Base-by-base conservation (phyloP, 2,113 vertebrate genomes). In the Gadus macrocephalus region DNA sequence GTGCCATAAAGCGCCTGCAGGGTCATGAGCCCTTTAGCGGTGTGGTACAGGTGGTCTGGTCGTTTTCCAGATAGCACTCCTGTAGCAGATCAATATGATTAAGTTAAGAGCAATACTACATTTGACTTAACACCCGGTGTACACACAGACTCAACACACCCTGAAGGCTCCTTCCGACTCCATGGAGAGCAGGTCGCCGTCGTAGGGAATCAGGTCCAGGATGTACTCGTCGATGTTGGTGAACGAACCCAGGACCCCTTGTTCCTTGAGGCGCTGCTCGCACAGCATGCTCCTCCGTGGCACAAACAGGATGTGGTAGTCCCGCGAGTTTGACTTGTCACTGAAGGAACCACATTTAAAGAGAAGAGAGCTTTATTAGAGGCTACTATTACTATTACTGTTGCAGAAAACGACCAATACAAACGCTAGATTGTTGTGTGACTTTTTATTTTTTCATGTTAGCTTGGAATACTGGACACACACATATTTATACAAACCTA, bases 31-130 rank as follows among this genome's bases (percentile, higher is more conserved):
- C 97, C 97, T 88, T 99, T 99, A 27, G 97, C 96, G 0, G 95
- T 96, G 0, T 98, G 96, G 89, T 95, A 99, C 77, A 99, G 91
- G 95, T 96, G 0, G 97, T 99, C 90, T 98, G 96, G 85, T 99
- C 97, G 0, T 94, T 98, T 83, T 99, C 97, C 85, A 99, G 80
- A 84, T 96, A 98, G 84, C 97, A 99, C 15, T 99, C 97, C 97
- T 99, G 63, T 63, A 73, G 35, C 16, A n/a, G 15, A 17, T 58
- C 53, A 55, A 58, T 58, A 58, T n/a, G 14, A 7, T 55, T 15
- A 55, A 16, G 53, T 55, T 55, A 55, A 55, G 16, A 12, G 12
- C 16, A 55, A 55, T 15, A 9, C 53, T 55, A 55, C 12, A 55
- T 55, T 12, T 55, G 3, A 55, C 31, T 35, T 35, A 11, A 55